These are phyloP conservation scores for Syrphus vitripennis DNA, from an alignment of 2,888 invertebrate genomes.

Conservation along the genomic window DNA sequence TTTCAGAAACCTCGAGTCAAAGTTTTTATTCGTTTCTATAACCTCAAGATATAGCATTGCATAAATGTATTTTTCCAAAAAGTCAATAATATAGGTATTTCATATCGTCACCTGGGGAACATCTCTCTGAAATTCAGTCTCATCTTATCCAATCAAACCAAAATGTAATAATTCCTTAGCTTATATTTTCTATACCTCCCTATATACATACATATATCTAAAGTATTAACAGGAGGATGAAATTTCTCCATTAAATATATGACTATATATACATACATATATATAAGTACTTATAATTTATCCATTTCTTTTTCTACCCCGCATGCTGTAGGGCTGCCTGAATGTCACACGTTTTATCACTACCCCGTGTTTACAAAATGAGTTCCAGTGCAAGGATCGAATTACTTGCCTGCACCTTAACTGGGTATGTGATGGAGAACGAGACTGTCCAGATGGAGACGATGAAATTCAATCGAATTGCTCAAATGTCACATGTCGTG, in stretches of 20 bases:
- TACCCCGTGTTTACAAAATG: conserved; percentile 87
- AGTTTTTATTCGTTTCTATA: background rate
- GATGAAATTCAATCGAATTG: conserved; percentile 87
- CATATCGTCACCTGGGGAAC: conserved; percentile 3
- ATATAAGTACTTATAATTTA: background rate
- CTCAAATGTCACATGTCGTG: conserved; percentile 89
- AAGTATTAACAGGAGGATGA: too few species aligned
- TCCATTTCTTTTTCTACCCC: background rate
- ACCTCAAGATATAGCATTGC: background rate
- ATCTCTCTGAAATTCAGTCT: background rate
- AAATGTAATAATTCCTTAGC: background rate
- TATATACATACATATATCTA: too few species aligned
- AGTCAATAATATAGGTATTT: conserved; percentile 15
- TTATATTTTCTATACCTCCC: background rate
- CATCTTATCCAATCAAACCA: background rate
- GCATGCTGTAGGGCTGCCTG: conserved; percentile 84
- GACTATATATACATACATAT: background rate
- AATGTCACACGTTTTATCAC: conserved; percentile 81
- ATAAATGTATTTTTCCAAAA: background rate
- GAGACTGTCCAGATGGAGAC: conserved; percentile 91
- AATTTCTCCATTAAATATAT: background rate
- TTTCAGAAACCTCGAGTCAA: background rate
- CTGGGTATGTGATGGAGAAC: conserved; percentile 93
- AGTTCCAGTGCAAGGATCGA: conserved; percentile 90
- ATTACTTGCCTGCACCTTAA: conserved; percentile 90